These are phyloP conservation scores for Centrocercus urophasianus DNA, from an alignment of 2,113 vertebrate species.

Conservation along the genomic window DNA sequence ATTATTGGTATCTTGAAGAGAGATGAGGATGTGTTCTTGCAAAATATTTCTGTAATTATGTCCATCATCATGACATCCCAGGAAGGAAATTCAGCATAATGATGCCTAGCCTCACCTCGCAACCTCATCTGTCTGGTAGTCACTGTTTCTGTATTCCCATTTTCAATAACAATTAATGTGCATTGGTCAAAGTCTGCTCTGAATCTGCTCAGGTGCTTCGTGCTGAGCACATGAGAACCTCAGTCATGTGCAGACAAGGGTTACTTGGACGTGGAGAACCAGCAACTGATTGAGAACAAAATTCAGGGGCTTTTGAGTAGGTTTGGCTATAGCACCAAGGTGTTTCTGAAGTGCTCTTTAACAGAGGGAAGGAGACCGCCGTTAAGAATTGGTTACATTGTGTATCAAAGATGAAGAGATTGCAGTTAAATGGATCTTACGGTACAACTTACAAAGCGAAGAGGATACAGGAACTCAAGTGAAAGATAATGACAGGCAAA, in stretches of 20 bases:
- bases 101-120: background rate
- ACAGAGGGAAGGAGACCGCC: background rate
- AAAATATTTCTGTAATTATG: background rate
- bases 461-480: background rate
- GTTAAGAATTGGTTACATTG: background rate
- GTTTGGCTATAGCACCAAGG: background rate
- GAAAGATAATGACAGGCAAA: background rate
- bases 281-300: background rate
- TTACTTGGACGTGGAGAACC: background rate
- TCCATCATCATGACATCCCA: background rate
- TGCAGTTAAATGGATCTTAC: background rate
- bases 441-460: background rate
- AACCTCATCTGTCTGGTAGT: background rate
- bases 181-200: background rate
- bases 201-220: background rate
- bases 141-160: background rate
- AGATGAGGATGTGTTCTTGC: background rate
- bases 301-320: constrained; percentile 8
- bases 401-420: background rate
- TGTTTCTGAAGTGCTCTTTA: constrained; percentile 18
- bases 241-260: background rate
- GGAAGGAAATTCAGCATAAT: background rate
- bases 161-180: background rate
- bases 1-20: background rate
- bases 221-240: fast-evolving